Evolutionary conservation across 2,797 vertebrate genomes (phyloP), one percentile per base, ranked within the genome.

Genomic region (Hoplostethus mediterraneus): DNA sequence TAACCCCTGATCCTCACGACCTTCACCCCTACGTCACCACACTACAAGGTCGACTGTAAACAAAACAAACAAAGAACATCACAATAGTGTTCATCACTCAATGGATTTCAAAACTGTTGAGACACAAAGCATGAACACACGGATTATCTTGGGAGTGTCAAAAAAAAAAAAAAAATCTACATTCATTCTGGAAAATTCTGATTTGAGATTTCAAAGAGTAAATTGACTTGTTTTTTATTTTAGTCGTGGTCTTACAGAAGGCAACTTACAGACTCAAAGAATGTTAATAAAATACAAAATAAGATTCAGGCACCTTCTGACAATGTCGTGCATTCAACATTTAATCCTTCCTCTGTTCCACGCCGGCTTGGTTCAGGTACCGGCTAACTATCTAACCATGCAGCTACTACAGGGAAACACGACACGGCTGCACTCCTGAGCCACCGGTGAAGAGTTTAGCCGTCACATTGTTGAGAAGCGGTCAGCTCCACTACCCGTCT

Each of bases 321-420:
- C 49, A 58, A 3, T 11, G 45, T 14, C 38, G 75, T 63, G 62
- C 51, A n/a, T n/a, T n/a, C n/a, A 67, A 81, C 79, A 80, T 77
- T 81, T 71, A 68, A n/a, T 33, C 36, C 38, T 6, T 1, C 21
- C 21, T n/a, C 62, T 31, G 1, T 11, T 42, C 40, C 16, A 6
- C 12, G 47, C 49, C 60, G 58, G 54, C 17, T 13, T n/a, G 31
- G 11, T 38, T 57, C 36, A 28, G 45, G n/a, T 67, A 25, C 30
- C 31, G n/a, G n/a, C n/a, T 48, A 12, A 55, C 6, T 11, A 42
- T 12, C 6, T 5, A 4, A 47, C 21, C 28, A 10, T 1, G 52
- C 0, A 9, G 11, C 56, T 56, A 12, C 55, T 17, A 63, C 55
- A 36, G 1, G 28, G 36, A 12, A 30, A 48, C 1, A 6, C 14